phyloP scores from a whole-genome alignment of 2,888 invertebrate genomes.

The Acronicta aceris region DNA sequence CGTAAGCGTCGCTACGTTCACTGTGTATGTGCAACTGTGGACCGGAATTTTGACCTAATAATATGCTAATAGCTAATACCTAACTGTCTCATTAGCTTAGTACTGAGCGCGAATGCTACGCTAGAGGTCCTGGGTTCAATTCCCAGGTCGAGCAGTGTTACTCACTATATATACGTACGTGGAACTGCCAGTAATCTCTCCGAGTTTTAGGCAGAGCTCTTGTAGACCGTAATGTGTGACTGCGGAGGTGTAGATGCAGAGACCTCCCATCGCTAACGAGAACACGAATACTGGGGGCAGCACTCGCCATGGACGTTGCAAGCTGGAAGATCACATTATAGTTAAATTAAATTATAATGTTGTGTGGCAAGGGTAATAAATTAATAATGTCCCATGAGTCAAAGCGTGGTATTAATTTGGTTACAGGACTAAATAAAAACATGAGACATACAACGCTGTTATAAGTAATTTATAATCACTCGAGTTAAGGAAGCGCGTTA shows the following conservation, averaged over 20 bases:
- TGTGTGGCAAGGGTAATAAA: background rate
- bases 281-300: constrained; percentile 79
- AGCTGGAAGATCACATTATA: constrained; percentile 57
- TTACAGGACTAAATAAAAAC: no score
- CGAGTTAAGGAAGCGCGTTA: no score
- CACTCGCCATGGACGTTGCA: constrained; percentile 82
- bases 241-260: constrained; percentile 77
- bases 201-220: constrained; percentile 79
- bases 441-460: no score
- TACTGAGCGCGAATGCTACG: no score
- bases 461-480: no score
- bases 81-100: no score
- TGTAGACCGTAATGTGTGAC: constrained; percentile 77
- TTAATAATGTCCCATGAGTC: no score
- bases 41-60: background rate
- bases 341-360: background rate
- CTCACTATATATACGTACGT: constrained; percentile 75
- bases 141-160: no score
- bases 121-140: no score
- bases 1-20: constrained; percentile 80
- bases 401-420: no score
- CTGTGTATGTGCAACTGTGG: constrained; percentile 76
- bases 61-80: background rate
- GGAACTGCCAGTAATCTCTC: constrained; percentile 76
- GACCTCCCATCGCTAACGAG: constrained; percentile 75